Percentiles rank a stretch among this genome's conserved stretches.
Evolutionary conservation across 2,113 vertebrate genomes (phyloP).

Genomic region (Progne subis): DNA sequence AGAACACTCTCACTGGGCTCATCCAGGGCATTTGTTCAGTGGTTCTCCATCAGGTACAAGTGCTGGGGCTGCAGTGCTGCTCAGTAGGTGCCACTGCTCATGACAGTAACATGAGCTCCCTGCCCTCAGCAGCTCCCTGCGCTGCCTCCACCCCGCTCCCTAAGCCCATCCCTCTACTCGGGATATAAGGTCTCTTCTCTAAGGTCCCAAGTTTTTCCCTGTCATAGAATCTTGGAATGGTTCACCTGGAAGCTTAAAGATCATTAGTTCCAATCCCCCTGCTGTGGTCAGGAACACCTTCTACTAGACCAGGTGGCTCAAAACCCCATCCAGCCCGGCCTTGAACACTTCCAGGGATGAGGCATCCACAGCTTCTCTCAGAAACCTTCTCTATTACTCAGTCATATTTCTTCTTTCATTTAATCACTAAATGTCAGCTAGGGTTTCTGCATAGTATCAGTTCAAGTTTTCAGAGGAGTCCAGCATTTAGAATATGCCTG

Average conservation of each 20-base stretch:
- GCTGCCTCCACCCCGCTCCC: accelerated
- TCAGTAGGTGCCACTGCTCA: not conserved
- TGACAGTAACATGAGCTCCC: not conserved
- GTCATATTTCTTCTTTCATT: not conserved
- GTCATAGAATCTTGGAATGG: not conserved
- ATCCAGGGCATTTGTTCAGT: accelerated
- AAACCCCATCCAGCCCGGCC: not conserved
- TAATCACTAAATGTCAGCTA: not conserved
- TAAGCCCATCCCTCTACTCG: not conserved
- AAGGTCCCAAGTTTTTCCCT: not conserved
- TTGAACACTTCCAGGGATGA: not conserved
- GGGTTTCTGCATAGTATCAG: not conserved
- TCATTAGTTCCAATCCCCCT: not conserved
- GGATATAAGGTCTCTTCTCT: not conserved
- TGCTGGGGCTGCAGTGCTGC: not conserved
- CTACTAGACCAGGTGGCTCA: not conserved
- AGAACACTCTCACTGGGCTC: not conserved
- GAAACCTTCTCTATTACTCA: not conserved
- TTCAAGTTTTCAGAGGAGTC: not conserved
- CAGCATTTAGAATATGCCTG: not conserved
- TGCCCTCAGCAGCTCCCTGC: not conserved
- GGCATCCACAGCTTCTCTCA: not conserved
- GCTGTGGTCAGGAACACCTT: accelerated
- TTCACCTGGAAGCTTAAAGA: not conserved
- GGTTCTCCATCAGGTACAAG: accelerated